Percentiles rank a stretch among this genome's conserved stretches.
Evolutionary conservation across 2,797 vertebrate genomes (phyloP).

Genomic region (Gambusia yucatana): DNA sequence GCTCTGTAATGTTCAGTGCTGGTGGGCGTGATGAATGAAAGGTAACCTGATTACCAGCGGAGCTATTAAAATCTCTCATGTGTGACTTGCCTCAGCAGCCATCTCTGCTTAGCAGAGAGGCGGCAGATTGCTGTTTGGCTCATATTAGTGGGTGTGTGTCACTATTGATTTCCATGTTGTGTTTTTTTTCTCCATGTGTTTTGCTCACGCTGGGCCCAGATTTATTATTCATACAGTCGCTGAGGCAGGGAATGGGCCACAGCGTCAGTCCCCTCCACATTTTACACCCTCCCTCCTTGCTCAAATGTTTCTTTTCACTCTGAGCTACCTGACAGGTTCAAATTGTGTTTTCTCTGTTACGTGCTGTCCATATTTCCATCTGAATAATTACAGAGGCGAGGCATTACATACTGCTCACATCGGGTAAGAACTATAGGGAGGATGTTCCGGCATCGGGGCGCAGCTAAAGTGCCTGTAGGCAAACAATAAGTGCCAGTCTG

Average conservation of each 20-base stretch:
- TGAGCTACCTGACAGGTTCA: slow-evolving; percentile 23
- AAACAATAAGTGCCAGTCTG: neutral
- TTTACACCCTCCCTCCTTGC: slow-evolving; percentile 26
- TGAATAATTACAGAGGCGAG: slow-evolving; percentile 2
- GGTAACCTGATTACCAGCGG: slow-evolving; percentile 73
- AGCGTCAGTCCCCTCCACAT: slow-evolving; percentile 17
- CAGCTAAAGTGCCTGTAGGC: neutral
- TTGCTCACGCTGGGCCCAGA: slow-evolving; percentile 50
- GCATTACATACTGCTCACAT: neutral
- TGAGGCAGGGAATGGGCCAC: neutral
- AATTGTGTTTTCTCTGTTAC: slow-evolving; percentile 4
- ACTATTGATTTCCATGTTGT: slow-evolving; percentile 46
- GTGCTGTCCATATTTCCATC: neutral
- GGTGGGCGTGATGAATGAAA: slow-evolving; percentile 71
- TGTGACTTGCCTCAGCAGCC: slow-evolving; percentile 68
- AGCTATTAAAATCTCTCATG: slow-evolving; percentile 79
- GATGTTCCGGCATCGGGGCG: neutral
- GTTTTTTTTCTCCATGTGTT: slow-evolving; percentile 32
- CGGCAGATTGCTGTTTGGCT: slow-evolving; percentile 48
- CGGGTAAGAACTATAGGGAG: neutral
- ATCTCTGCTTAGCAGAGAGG: slow-evolving; percentile 46
- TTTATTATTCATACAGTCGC: slow-evolving; percentile 49
- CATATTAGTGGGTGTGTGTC: slow-evolving; percentile 56
- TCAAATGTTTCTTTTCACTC: slow-evolving; percentile 18
- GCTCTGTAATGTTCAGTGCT: slow-evolving; percentile 65